Evolutionary conservation across 2,113 vertebrate genomes (phyloP).

Genomic region (Seriola dumerili): DNA sequence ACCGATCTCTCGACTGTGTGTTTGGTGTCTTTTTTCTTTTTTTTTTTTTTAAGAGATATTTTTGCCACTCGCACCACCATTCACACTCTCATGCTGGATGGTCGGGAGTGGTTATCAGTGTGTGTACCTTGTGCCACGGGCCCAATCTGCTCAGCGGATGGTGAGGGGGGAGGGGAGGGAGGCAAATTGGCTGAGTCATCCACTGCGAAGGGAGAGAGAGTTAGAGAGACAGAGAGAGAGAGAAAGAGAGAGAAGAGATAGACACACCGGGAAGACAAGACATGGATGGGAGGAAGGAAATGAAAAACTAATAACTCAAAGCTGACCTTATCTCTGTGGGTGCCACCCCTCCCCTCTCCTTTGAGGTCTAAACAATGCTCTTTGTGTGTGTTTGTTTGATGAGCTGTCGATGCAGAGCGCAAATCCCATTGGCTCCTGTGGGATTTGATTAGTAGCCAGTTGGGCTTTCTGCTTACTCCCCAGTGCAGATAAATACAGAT

Average conservation of each 20-base stretch:
- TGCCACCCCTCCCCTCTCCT: neutral
- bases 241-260: slow-evolving; percentile 72
- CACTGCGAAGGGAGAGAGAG: slow-evolving; percentile 83
- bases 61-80: slow-evolving; percentile 47
- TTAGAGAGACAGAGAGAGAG: slow-evolving; percentile 70
- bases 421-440: slow-evolving; percentile 9
- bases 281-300: slow-evolving; percentile 72
- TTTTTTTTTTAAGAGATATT: neutral
- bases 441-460: slow-evolving; percentile 8
- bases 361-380: neutral
- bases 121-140: slow-evolving; percentile 91
- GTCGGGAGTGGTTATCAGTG: slow-evolving; percentile 37
- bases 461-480: slow-evolving; percentile 9
- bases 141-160: slow-evolving; percentile 92
- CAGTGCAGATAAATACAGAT: neutral
- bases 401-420: neutral
- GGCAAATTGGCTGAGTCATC: slow-evolving; percentile 96
- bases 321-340: slow-evolving; percentile 23
- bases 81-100: slow-evolving; percentile 55
- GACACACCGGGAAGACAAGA: slow-evolving; percentile 73
- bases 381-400: slow-evolving; percentile 3
- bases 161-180: slow-evolving; percentile 96
- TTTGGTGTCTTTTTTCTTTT: slow-evolving; percentile 1
- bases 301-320: slow-evolving; percentile 44
- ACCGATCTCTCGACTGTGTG: neutral